These are phyloP conservation scores for Machimus rusticus DNA, from an alignment of 2,888 invertebrate genomes.

Conservation along the genomic window DNA sequence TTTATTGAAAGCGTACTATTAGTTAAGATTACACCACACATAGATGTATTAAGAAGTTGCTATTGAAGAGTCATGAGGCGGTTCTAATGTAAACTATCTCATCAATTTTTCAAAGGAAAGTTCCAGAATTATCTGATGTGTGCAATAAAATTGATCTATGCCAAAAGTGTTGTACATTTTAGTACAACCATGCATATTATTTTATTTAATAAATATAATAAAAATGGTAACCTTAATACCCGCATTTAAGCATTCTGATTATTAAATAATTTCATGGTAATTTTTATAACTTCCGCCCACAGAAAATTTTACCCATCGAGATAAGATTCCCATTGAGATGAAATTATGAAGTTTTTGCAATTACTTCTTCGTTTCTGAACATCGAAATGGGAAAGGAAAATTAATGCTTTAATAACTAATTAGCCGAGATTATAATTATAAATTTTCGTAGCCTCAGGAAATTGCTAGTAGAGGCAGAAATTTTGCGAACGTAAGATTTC, in stretches of 20 bases:
- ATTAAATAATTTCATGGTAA: not conserved
- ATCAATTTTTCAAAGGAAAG: too few relatives aligned
- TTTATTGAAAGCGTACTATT: too few relatives aligned
- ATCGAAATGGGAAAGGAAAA: not conserved
- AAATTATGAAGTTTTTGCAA: not conserved
- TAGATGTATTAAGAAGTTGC: too few relatives aligned
- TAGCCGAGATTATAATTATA: not conserved
- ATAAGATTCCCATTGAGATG: not conserved
- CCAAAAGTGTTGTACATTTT: too few relatives aligned
- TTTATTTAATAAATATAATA: not conserved
- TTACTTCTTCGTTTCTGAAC: not conserved
- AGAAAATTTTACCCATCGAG: not conserved
- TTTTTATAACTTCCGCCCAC: not conserved
- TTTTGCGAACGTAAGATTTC: not conserved
- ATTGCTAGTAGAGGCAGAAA: not conserved
- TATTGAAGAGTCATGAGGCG: too few relatives aligned
- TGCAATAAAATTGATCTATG: too few relatives aligned
- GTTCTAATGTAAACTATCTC: too few relatives aligned
- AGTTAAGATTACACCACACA: too few relatives aligned
- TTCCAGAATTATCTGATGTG: too few relatives aligned
- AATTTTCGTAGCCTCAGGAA: not conserved
- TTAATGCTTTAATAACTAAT: not conserved
- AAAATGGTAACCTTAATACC: not conserved
- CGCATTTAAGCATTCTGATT: too few relatives aligned
- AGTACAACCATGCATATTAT: too few relatives aligned